Evolutionary conservation across 2,113 vertebrate species (phyloP).

Genomic region (Cyphomyrus discorhynchus): DNA sequence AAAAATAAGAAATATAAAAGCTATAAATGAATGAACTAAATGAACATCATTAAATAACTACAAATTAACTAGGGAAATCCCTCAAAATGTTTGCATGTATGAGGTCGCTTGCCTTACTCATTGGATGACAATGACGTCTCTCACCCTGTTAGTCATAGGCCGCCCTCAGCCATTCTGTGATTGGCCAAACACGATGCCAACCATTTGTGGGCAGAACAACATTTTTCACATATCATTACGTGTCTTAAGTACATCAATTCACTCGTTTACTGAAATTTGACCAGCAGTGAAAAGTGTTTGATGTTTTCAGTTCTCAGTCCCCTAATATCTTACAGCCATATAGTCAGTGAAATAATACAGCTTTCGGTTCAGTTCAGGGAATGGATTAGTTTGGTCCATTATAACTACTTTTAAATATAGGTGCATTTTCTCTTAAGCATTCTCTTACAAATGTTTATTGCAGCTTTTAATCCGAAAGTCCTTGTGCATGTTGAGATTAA

Average conservation of each 20-base stretch:
- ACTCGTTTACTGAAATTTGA: neutral
- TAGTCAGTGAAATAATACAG: neutral
- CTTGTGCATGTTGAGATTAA: neutral
- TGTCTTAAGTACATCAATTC: neutral
- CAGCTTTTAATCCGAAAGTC: neutral
- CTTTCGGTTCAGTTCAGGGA: neutral
- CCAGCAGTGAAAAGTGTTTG: neutral
- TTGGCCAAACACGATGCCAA: neutral
- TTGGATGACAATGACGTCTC: neutral
- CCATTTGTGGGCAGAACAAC: neutral
- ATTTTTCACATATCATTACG: neutral
- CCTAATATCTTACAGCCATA: neutral
- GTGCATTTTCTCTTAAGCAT: neutral
- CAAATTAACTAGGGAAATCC: no score
- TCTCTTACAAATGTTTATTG: neutral
- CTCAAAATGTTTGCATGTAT: no score
- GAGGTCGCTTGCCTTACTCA: neutral
- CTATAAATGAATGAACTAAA: no score
- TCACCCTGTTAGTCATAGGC: neutral
- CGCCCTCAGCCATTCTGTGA: neutral
- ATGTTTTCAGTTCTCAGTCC: neutral
- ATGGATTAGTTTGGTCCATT: neutral
- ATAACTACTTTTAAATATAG: neutral
- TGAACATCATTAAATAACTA: no score
- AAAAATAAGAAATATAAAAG: no score